Base-by-base conservation (phyloP, 2,888 invertebrate species). In the Trichacis sp. region DNA sequence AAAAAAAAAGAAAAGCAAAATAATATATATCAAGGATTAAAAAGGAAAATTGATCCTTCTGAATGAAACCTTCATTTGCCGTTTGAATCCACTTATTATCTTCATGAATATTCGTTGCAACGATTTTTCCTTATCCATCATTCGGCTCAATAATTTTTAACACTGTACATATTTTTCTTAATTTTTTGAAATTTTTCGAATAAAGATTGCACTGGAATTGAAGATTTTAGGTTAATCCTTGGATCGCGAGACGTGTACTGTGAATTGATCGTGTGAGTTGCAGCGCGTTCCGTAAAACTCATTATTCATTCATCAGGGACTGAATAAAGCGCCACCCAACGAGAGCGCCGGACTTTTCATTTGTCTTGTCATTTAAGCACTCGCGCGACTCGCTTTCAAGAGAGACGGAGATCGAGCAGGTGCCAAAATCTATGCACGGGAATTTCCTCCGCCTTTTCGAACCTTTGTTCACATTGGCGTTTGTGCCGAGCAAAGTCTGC, bases 31-130 rank as follows among this genome's bases (percentile, higher is more conserved):
- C n/a, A n/a, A n/a, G n/a, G n/a, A n/a, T n/a, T n/a, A n/a, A n/a
- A n/a, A n/a, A n/a, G n/a, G n/a, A n/a, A n/a, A n/a, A 70, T 70
- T 70, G 65, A 70, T 49, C 61, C 65, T 56, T 62, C 64, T 56
- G 49, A 24, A 38, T 33, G 38, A 19, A 12, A 18, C 19, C 49
- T 38, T 49, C n/a, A 36, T 15, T 52, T 60, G 63, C 69, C 60
- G 40, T 52, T 52, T 52, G 51, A 47, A 52, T 38, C 9, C 46
- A 42, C 30, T 46, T 14, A 45, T n/a, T n/a, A n/a, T n/a, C n/a
- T n/a, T n/a, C n/a, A n/a, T n/a, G n/a, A n/a, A n/a, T n/a, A n/a
- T n/a, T n/a, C n/a, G n/a, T n/a, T n/a, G n/a, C n/a, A n/a, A n/a
- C n/a, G n/a, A n/a, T n/a, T n/a, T n/a, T n/a, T n/a, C n/a, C n/a